A percentile compares a stretch with the other conserved stretches of the same genome.
phyloP scores from a whole-genome alignment of 2,797 vertebrate species.

The Percopsis omiscomaycus region DNA sequence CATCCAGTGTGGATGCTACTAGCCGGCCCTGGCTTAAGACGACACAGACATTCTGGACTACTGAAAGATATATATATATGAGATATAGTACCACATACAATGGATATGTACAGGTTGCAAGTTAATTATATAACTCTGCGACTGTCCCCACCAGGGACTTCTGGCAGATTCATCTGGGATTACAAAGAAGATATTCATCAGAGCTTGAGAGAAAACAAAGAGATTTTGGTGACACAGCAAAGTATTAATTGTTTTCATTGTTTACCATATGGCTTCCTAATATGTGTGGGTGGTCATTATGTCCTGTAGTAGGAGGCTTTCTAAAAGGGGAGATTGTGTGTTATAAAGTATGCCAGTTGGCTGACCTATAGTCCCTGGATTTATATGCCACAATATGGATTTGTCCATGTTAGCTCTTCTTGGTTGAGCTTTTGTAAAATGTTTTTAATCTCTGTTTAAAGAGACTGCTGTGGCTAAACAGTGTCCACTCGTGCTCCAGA shows the following conservation, averaged over 20 bases:
- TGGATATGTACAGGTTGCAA: neutral
- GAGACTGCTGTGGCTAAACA: constrained; percentile 26
- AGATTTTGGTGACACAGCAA: neutral
- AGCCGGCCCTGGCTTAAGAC: neutral
- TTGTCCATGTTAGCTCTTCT: constrained; percentile 20
- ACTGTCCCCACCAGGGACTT: constrained; percentile 11
- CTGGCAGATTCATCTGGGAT: constrained; percentile 15
- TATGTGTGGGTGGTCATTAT: constrained; percentile 16
- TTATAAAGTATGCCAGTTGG: constrained; percentile 13
- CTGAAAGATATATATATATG: too few relatives aligned
- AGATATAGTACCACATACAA: neutral
- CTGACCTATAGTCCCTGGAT: constrained; percentile 21
- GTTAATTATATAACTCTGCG: constrained; percentile 9
- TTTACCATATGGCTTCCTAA: constrained; percentile 6
- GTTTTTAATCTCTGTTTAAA: constrained; percentile 52
- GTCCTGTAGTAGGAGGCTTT: constrained; percentile 20
- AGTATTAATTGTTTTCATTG: constrained; percentile 26
- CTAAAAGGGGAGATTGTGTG: neutral
- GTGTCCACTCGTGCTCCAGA: constrained; percentile 10
- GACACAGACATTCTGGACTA: neutral
- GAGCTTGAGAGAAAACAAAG: neutral
- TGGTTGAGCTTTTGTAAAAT: constrained; percentile 28
- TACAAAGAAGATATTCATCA: neutral
- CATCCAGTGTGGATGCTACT: neutral
- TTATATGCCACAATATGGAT: constrained; percentile 17